Percentiles rank a stretch among this genome's conserved stretches.
phyloP scores from a whole-genome alignment of 2,113 vertebrate species.

The Rhagologus leucostigma region DNA sequence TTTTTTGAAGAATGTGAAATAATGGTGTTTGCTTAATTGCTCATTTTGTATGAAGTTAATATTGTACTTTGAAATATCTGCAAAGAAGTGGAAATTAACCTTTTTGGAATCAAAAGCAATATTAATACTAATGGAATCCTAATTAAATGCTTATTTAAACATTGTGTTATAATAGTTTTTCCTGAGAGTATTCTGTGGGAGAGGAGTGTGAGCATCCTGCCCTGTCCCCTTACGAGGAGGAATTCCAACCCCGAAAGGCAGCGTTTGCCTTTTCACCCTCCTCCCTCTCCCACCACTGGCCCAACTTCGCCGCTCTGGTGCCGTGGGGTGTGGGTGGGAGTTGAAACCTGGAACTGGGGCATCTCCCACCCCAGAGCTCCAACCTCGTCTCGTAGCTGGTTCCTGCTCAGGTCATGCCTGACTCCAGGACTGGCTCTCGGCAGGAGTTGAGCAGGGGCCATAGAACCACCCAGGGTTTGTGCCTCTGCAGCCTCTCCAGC shows the following conservation, averaged over 20 bases:
- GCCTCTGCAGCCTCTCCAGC: not conserved
- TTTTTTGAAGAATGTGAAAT: slow-evolving; percentile 96
- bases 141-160: slow-evolving; percentile 86
- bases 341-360: fast-evolving
- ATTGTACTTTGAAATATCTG: slow-evolving; percentile 87
- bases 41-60: slow-evolving; percentile 96
- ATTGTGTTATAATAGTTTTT: slow-evolving; percentile 62
- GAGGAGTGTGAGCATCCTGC: not conserved
- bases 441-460: not conserved
- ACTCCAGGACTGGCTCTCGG: too few relatives aligned
- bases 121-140: slow-evolving; percentile 92
- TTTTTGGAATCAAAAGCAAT: slow-evolving; percentile 97
- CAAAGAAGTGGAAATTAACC: slow-evolving; percentile 84
- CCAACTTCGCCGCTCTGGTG: not conserved
- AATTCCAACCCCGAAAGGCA: not conserved
- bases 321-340: not conserved
- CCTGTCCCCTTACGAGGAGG: too few relatives aligned
- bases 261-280: not conserved
- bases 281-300: not conserved
- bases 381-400: fast-evolving
- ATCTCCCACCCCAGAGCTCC: not conserved
- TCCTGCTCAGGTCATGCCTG: fast-evolving
- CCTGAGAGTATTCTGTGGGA: not conserved
- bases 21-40: slow-evolving; percentile 89
- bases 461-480: fast-evolving